These are phyloP conservation scores for Fissipunctia ypsillon DNA, from an alignment of 2,888 invertebrate species.

Conservation along the genomic window DNA sequence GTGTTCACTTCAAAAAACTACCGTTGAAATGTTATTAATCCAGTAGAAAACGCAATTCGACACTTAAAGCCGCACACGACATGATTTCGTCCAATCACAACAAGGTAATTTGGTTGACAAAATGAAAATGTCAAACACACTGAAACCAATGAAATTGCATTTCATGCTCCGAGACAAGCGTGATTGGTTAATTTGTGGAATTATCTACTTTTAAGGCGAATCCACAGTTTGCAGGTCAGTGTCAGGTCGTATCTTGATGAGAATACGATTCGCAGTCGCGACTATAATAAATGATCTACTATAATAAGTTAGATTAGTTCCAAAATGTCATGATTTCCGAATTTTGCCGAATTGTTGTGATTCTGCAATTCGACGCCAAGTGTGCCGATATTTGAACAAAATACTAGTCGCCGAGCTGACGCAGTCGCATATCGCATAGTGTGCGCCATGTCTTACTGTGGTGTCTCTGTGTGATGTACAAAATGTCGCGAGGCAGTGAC, in stretches of 20 bases:
- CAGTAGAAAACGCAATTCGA: background rate
- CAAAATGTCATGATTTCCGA: too few relatives aligned
- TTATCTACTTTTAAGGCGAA: slow-evolving; percentile 4
- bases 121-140: slow-evolving; percentile 26
- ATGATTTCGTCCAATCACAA: slow-evolving; percentile 17
- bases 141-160: slow-evolving; percentile 29
- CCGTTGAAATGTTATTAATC: background rate
- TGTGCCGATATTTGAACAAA: too few relatives aligned
- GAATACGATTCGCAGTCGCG: too few relatives aligned
- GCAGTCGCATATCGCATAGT: too few relatives aligned
- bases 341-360: too few relatives aligned
- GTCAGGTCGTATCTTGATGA: too few relatives aligned
- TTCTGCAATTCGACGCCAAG: too few relatives aligned
- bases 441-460: background rate
- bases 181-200: slow-evolving; percentile 13
- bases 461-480: background rate
- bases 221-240: too few relatives aligned
- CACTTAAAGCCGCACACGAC: background rate
- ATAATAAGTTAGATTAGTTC: too few relatives aligned
- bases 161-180: slow-evolving; percentile 1
- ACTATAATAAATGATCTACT: too few relatives aligned
- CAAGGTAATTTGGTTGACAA: slow-evolving; percentile 16
- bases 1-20: background rate
- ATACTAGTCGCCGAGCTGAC: too few relatives aligned
- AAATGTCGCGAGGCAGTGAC: slow-evolving; percentile 4